Conservation (phyloP, 2,797 vertebrate genomes). For the Melopsittacus undulatus region DNA sequence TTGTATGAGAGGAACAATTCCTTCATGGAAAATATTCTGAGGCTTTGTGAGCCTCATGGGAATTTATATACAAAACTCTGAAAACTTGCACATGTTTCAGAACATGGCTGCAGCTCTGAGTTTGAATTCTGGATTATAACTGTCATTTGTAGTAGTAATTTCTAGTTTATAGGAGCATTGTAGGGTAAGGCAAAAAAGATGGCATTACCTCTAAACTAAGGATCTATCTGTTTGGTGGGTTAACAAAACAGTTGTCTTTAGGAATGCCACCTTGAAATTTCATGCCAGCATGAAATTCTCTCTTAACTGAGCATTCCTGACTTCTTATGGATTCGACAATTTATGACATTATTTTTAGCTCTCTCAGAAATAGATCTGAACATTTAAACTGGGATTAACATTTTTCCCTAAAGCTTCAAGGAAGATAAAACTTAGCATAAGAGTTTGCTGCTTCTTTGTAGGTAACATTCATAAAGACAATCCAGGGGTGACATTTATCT, state of each 20-base stretch:
- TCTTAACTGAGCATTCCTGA: neutral
- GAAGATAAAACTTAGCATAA: neutral
- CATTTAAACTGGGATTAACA: neutral
- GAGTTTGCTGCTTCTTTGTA: neutral
- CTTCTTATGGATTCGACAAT: neutral
- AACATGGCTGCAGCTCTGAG: neutral
- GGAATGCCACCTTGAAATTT: neutral
- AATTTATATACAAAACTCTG: neutral
- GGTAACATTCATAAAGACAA: neutral
- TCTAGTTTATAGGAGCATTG: neutral
- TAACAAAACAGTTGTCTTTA: neutral
- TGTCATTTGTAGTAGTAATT: neutral
- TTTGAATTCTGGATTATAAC: neutral
- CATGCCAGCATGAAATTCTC: neutral
- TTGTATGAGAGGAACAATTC: neutral
- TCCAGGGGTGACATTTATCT: neutral
- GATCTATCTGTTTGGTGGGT: neutral
- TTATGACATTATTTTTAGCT: neutral
- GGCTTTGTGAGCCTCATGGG: neutral
- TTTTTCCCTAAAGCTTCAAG: neutral
- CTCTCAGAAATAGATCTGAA: neutral
- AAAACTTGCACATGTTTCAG: neutral
- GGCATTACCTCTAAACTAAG: neutral
- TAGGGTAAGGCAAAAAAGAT: neutral
- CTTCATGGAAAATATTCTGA: neutral